Conservation (phyloP, 1,140 invertebrate genomes). For the Octopus bimaculoides region DNA sequence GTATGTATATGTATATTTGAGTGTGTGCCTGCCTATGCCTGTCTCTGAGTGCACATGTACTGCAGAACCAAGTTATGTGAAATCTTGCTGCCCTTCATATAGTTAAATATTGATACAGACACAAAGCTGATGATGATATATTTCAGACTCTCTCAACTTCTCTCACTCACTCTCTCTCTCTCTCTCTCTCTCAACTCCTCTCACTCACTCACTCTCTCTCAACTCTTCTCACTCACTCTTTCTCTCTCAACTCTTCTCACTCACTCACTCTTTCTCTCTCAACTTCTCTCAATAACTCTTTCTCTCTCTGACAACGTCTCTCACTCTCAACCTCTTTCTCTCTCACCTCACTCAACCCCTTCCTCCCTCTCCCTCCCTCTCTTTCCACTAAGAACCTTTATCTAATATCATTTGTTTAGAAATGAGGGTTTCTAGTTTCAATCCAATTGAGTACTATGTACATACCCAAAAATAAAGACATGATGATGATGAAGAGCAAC, state of each 20-base stretch:
- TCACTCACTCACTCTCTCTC: neutral
- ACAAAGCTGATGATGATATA: too few relatives aligned
- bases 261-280: neutral
- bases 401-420: neutral
- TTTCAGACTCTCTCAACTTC: too few relatives aligned
- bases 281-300: neutral
- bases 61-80: too few relatives aligned
- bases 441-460: too few relatives aligned
- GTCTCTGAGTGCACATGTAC: too few relatives aligned
- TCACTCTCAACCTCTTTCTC: neutral
- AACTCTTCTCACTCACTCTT: neutral
- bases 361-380: neutral
- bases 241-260: neutral
- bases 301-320: neutral
- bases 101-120: too few relatives aligned
- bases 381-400: neutral
- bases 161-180: neutral
- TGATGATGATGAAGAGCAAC: too few relatives aligned
- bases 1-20: too few relatives aligned
- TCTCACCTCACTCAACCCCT: neutral
- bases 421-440: neutral
- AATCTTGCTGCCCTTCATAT: too few relatives aligned
- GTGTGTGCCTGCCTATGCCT: too few relatives aligned
- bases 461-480: too few relatives aligned
- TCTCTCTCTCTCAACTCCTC: neutral